A percentile compares a stretch with the other conserved stretches of the same genome.
Conservation (phyloP, 2,113 vertebrate species). For the Salvelinus fontinalis region DNA sequence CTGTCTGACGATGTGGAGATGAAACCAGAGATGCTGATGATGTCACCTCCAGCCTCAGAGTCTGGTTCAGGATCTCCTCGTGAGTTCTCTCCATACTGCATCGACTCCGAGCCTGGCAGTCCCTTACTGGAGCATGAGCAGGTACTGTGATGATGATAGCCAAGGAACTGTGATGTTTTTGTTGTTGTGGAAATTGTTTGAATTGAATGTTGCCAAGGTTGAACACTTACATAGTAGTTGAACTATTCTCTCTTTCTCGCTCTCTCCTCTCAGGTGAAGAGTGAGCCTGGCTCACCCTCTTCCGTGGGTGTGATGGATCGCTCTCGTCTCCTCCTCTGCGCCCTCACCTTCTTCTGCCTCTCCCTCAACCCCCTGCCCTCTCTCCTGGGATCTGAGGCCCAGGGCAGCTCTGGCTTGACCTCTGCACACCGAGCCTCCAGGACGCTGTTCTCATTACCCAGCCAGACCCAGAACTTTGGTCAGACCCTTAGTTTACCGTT, state of each 20-base stretch:
- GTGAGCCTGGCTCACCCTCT: slow-evolving; percentile 89
- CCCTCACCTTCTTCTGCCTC: slow-evolving; percentile 93
- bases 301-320: slow-evolving; percentile 94
- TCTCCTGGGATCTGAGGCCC: slow-evolving; percentile 74
- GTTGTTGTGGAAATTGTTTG: no score
- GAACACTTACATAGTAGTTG: slow-evolving; percentile 7
- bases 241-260: neutral
- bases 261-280: slow-evolving; percentile 84
- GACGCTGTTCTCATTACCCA: slow-evolving; percentile 77
- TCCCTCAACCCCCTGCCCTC: slow-evolving; percentile 94
- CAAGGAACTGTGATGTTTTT: no score
- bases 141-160: slow-evolving; percentile 63
- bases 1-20: slow-evolving; percentile 82
- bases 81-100: slow-evolving; percentile 92
- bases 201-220: no score
- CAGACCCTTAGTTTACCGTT: slow-evolving; percentile 31
- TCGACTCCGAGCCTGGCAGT: slow-evolving; percentile 95
- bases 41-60: slow-evolving; percentile 96
- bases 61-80: slow-evolving; percentile 88
- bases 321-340: slow-evolving; percentile 95
- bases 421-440: slow-evolving; percentile 74
- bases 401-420: slow-evolving; percentile 36
- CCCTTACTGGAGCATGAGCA: slow-evolving; percentile 90
- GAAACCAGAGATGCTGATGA: slow-evolving; percentile 88
- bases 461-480: slow-evolving; percentile 76